Evolutionary conservation across 2,797 vertebrate species (phyloP), one percentile per base, ranked within the genome.

Genomic region (Denticeps clupeoides): DNA sequence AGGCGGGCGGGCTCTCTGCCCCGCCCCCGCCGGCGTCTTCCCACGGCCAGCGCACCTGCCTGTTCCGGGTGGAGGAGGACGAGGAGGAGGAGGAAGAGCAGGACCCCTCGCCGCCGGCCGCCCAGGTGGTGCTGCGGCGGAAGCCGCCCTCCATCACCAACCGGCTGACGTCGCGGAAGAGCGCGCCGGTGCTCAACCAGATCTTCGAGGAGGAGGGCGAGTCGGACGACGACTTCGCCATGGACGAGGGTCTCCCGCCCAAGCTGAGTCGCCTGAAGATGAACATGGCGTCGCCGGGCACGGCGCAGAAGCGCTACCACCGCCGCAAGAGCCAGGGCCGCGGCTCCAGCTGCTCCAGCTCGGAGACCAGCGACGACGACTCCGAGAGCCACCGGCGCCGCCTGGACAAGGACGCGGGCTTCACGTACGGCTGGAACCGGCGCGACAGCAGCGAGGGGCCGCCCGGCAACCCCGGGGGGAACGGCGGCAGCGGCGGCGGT

Each of bases 141-240:
- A 90, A 93, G 45, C 90, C 93, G 15, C 86, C 89, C 1, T 96
- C 93, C 0, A 88, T 96, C 71, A 97, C 92, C 67, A 97, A 93
- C 67, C 88, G 94, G n/a, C 87, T 98, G 4, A 96, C 94, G 0
- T 94, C 94, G 0, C 75, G 94, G 29, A 97, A 95, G 75, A 98
- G 94, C 0, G 93, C 94, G 0, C 94, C 94, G 0, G 91, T 98
- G 25, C 90, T 98, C 55, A 98, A 98, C 69, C 94, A 98, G 70
- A 97, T 98, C 72, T 97, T 91, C 0, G 94, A 98, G 70, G 94
- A 98, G 72, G 94, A 98, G 65, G 94, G 93, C 0, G 94, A 98
- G 68, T 98, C 94, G 0, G 94, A 97, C 1, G 94, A 97, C 0
- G 93, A 98, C 67, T 91, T 93, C 1, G 90, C 94, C 77, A 84